Evolutionary conservation across 2,797 vertebrate species (phyloP), one percentile per base, ranked within the genome.

Genomic region (Anguilla megastoma): DNA sequence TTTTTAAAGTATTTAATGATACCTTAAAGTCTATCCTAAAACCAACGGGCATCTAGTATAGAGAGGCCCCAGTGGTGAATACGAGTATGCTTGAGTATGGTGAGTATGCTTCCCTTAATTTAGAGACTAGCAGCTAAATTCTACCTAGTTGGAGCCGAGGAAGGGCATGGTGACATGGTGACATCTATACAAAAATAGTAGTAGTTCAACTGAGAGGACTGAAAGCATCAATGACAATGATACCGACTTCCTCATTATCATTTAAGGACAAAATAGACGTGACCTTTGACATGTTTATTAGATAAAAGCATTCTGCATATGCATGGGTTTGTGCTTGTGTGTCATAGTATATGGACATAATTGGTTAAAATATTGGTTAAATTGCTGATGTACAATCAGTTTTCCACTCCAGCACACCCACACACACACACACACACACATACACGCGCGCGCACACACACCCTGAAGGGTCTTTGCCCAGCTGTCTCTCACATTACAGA

Each of bases 361-460:
- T n/a, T 3, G 24, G 24, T 27, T n/a, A 27, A 27, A 69, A 27
- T 69, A 69, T 69, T 8, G 16, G 58, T 60, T 60, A 18, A 69
- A 69, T 69, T n/a, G 63, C 24, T 24, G 24, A 69, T 69, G 16
- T 54, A 54, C 24, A 14, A 33, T 16, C 74, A 21, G 24, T 18
- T 41, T 36, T 27, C 12, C 33, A 79, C 74, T 36, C 30, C 30
- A 33, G 4, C 74, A 48, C 56, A 84, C 30, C 56, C 21, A 71
- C 58, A 33, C 82, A 85, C 87, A 71, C 83, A 84, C 12, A 58
- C 80, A 71, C 52, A 60, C 69, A 85, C 87, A 21, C 33, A 63
- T 24, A 27, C 83, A 85, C 58, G 27, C 54, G 86, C 56, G 45
- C 52, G 30, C 58, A 85, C 84, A 60, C 54, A 84, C 82, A 30